A percentile compares a stretch with the other conserved stretches of the same genome.
These are phyloP conservation scores for Branchipolynoe longqiensis DNA, from an alignment of 2,888 invertebrate genomes.

Conservation along the genomic window DNA sequence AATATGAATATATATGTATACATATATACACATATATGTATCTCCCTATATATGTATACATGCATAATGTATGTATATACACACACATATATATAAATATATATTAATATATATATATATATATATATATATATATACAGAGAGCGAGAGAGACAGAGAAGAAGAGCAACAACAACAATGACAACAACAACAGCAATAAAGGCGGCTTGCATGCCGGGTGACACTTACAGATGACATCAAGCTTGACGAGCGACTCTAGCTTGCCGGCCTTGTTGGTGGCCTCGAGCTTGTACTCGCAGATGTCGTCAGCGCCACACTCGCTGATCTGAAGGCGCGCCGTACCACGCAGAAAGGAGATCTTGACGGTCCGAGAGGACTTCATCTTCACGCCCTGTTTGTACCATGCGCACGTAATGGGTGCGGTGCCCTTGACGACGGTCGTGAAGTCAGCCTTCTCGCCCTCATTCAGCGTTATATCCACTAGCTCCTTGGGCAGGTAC, in stretches of 20 bases:
- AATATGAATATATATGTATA: too few species aligned
- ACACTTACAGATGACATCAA: conserved; percentile 78
- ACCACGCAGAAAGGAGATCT: conserved; percentile 83
- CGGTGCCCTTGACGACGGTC: conserved; percentile 78
- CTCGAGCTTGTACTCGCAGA: conserved; percentile 91
- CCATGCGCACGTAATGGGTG: conserved; percentile 78
- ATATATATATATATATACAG: too few species aligned
- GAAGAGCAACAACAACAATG: too few species aligned
- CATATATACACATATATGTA: too few species aligned
- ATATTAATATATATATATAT: too few species aligned
- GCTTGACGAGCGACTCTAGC: conserved; percentile 72
- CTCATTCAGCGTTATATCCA: conserved; percentile 69
- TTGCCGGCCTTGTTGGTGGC: conserved; percentile 78
- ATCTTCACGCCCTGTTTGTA: conserved; percentile 86
- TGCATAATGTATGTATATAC: too few species aligned
- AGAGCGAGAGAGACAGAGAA: too few species aligned
- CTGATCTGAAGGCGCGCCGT: conserved; percentile 86
- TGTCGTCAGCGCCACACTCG: conserved; percentile 88
- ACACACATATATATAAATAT: too few species aligned
- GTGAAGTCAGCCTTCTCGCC: conserved; percentile 77
- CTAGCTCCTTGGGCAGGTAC: not conserved
- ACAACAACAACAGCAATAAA: not conserved
- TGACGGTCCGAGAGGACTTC: conserved; percentile 89
- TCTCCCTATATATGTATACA: too few species aligned
- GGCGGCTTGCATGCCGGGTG: not conserved